A percentile compares a stretch with the other conserved stretches of the same genome.
phyloP scores from a whole-genome alignment of 2,888 invertebrate species.

The Dyspetes luteomarginatus region DNA sequence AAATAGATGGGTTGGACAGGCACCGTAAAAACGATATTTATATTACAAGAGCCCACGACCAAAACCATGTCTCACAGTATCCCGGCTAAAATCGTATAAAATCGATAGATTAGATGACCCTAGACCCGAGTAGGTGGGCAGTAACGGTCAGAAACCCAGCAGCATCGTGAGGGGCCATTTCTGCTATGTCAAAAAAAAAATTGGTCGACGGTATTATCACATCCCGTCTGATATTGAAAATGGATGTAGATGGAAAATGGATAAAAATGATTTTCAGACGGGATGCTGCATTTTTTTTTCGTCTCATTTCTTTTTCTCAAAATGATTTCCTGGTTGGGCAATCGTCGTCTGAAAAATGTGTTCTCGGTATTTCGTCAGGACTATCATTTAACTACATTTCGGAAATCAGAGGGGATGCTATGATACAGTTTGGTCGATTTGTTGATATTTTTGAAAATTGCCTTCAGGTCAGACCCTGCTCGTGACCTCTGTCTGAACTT shows the following conservation, averaged over 20 bases:
- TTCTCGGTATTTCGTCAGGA: conserved; percentile 17
- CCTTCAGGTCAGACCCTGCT: conserved; percentile 25
- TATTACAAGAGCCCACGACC: conserved; percentile 55
- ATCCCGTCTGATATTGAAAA: conserved; percentile 28
- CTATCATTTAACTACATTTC: conserved; percentile 16
- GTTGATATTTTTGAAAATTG: conserved; percentile 29
- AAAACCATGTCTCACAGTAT: neutral
- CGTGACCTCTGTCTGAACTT: too few species aligned
- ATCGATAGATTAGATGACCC: conserved; percentile 14
- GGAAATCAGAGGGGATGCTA: conserved; percentile 15
- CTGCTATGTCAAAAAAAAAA: conserved; percentile 43
- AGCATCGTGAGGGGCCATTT: conserved; percentile 22
- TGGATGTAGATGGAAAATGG: conserved; percentile 5
- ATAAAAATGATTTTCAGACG: conserved; percentile 12
- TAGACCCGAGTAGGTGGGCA: conserved; percentile 19
- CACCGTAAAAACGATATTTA: too few species aligned
- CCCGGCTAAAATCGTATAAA: conserved; percentile 30
- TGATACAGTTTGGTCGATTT: conserved; percentile 15
- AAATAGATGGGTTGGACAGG: too few species aligned
- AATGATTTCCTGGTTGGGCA: neutral
- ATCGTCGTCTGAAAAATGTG: conserved; percentile 8
- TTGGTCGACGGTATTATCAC: conserved; percentile 3
- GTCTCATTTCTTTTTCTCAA: neutral
- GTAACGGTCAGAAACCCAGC: conserved; percentile 20
- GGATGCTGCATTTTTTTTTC: neutral